Base-by-base conservation (phyloP, 2,113 vertebrate species). In the Galemys pyrenaicus region DNA sequence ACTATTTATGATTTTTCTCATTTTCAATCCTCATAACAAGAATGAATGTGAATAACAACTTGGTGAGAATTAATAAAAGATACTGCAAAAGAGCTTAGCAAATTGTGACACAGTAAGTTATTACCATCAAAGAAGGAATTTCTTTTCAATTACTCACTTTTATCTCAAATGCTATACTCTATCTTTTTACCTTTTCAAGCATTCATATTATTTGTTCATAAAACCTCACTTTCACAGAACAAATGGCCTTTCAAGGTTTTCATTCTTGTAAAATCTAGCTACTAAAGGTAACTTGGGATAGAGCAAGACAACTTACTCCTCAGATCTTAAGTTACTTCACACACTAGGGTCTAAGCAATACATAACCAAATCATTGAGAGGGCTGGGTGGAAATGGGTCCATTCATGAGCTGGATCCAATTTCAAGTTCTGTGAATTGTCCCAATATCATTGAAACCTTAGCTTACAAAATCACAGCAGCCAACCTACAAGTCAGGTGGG, bases 131-230 rank as follows among this genome's bases (percentile, higher is more conserved):
- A 68, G 49, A 32, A 3, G 91, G 30, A 28, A n/a, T 28, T 89
- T 94, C 89, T 80, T 71, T 95, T 94, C 44, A 65, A 64, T 62
- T 86, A 83, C 37, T 37, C 44, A 87, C 71, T 73, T 92, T 56
- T 71, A 70, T 74, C 92, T 7, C 83, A 65, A 89, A 22, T 49
- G 46, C 46, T 7, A 68, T 51, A 67, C 5, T 78, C 24, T 70
- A 78, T 32, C 3, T 9, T 51, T 87, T 81, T 24, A 70, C 7
- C 54, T 77, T 83, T 88, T 68, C 79, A 68, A 70, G 56, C 26
- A 39, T 85, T 75, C 39, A 28, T 39, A 46, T 58, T 79, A 51
- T 51, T 74, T 75, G 49, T 77, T 77, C 77, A 39, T 26, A 68
- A 89, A 87, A 60, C 12, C 22, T 39, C 32, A 87, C 56, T 88